A percentile compares a stretch with the other conserved stretches of the same genome.
Conservation (phyloP, 2,797 vertebrate genomes). For the Centroberyx gerrardi region DNA sequence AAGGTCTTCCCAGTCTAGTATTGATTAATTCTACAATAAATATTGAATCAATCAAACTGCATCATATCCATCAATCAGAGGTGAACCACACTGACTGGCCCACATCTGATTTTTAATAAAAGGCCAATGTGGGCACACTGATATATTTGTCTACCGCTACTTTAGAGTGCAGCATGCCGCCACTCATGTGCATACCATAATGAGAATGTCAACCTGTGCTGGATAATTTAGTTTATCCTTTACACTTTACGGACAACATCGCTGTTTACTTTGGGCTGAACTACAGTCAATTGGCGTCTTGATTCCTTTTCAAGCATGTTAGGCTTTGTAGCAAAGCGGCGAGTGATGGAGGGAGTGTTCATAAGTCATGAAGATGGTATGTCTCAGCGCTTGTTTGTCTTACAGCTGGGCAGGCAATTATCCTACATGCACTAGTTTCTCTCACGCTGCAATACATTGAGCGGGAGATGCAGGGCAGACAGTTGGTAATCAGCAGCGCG, state of each 20-base stretch:
- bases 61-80: no score
- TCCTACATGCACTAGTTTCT: no score
- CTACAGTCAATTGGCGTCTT: constrained; percentile 8
- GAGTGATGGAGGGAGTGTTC: constrained; percentile 16
- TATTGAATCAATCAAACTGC: no score
- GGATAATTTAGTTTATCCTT: not conserved
- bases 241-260: not conserved
- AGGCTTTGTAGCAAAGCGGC: constrained; percentile 8
- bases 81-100: no score
- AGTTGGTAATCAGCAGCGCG: constrained; percentile 38
- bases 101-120: no score
- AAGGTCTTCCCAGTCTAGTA: no score
- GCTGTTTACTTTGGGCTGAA: constrained; percentile 34
- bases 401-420: no score
- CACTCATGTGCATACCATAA: not conserved
- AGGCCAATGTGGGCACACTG: no score
- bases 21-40: no score
- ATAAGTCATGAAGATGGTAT: not conserved
- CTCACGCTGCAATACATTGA: not conserved
- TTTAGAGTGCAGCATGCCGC: not conserved
- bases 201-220: not conserved
- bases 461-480: not conserved
- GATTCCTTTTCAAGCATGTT: constrained; percentile 25
- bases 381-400: constrained; percentile 12
- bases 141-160: not conserved